Conservation (phyloP, 2,113 vertebrate species). For the Gnathonemus longibarbis region DNA sequence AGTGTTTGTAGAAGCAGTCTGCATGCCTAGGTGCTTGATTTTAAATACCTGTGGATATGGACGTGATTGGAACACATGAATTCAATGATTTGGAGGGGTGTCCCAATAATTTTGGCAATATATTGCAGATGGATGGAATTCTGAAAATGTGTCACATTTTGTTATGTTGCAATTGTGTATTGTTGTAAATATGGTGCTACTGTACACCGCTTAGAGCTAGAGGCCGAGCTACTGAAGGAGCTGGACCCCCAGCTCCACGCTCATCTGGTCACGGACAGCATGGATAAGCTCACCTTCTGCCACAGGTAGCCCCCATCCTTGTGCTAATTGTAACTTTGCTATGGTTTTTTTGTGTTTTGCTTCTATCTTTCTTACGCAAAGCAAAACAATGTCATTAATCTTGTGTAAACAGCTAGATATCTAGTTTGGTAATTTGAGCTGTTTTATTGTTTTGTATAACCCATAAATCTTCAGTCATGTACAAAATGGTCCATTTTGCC, state of each 20-base stretch:
- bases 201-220: constrained; percentile 49
- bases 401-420: not conserved
- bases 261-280: constrained; percentile 57
- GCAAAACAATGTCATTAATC: not conserved
- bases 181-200: constrained; percentile 7
- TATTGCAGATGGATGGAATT: not conserved
- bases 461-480: not conserved
- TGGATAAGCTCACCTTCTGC: constrained; percentile 66
- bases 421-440: not conserved
- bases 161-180: not conserved
- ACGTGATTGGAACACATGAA: too few species aligned
- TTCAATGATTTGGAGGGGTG: too few species aligned
- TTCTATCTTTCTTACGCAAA: not conserved
- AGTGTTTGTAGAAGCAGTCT: too few species aligned
- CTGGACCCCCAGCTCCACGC: constrained; percentile 59
- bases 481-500: not conserved
- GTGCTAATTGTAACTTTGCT: not conserved
- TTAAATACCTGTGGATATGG: too few species aligned
- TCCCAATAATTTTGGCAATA: too few species aligned
- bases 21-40: too few species aligned
- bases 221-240: constrained; percentile 62
- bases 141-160: not conserved
- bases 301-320: constrained; percentile 51
- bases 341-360: not conserved
- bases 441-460: not conserved